These are phyloP conservation scores for Oophaga pumilio DNA, from an alignment of 2,113 vertebrate genomes.

Conservation along the genomic window DNA sequence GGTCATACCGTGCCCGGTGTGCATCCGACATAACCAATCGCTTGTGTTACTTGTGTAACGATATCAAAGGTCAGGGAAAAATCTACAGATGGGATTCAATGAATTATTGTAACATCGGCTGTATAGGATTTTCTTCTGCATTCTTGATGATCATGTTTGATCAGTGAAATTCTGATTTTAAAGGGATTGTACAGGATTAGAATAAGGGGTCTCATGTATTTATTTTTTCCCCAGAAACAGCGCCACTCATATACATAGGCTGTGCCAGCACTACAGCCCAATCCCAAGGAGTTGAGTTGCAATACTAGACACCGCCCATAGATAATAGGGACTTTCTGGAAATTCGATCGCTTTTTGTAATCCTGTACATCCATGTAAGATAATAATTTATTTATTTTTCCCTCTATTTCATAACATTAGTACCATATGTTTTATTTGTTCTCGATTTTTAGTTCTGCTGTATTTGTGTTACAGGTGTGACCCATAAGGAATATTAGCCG, in stretches of 20 bases:
- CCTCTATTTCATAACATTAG: too few species aligned
- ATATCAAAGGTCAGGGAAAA: not conserved
- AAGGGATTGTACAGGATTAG: not conserved
- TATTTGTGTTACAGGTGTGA: too few species aligned
- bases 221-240: not conserved
- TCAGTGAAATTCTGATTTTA: not conserved
- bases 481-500: too few species aligned
- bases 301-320: too few species aligned
- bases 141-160: not conserved
- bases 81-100: not conserved
- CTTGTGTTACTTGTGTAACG: not conserved
- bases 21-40: not conserved
- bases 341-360: too few species aligned
- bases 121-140: not conserved
- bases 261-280: too few species aligned
- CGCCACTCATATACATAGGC: not conserved
- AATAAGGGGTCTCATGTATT: not conserved
- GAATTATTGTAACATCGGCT: not conserved
- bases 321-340: too few species aligned
- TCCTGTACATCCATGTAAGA: too few species aligned
- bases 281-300: not conserved
- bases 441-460: too few species aligned
- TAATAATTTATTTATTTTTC: too few species aligned
- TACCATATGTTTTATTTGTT: too few species aligned
- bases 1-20: not conserved